Conservation (phyloP, 2,888 invertebrate genomes). For the Drosophila rellima region DNA sequence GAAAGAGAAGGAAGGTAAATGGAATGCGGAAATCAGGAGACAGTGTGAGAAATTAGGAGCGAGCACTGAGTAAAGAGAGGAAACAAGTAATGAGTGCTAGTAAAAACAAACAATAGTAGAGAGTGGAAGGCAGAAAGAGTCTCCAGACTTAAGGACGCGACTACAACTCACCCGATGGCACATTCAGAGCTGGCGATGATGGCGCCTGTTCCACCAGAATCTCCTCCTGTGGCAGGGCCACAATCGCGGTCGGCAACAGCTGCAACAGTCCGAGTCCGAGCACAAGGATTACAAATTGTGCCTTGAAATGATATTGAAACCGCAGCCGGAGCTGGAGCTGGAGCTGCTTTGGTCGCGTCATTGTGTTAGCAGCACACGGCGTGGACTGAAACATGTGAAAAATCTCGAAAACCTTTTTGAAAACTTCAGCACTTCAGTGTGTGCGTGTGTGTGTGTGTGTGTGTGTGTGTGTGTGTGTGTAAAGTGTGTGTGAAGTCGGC, state of each 20-base stretch:
- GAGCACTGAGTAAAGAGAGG: too few relatives aligned
- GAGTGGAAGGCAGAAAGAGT: not conserved
- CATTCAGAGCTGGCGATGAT: constrained; percentile 43
- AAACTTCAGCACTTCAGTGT: constrained; percentile 43
- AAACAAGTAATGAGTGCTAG: too few relatives aligned
- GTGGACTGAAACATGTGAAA: constrained; percentile 61
- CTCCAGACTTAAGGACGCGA: too few relatives aligned
- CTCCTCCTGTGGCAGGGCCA: constrained; percentile 63
- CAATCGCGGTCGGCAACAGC: constrained; percentile 26
- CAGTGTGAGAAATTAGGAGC: too few relatives aligned
- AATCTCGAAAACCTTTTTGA: constrained; percentile 70
- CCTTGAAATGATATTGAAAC: not conserved
- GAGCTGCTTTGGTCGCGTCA: constrained; percentile 55
- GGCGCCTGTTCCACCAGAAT: constrained; percentile 42
- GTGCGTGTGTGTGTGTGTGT: constrained; percentile 13
- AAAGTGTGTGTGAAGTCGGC: constrained; percentile 12
- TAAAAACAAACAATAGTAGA: too few relatives aligned
- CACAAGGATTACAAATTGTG: constrained; percentile 19
- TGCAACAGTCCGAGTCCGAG: constrained; percentile 16
- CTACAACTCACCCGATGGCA: constrained; percentile 69
- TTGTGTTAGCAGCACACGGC: constrained; percentile 56
- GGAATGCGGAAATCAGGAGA: too few relatives aligned
- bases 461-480: constrained; percentile 13
- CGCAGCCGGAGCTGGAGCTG: constrained; percentile 18
- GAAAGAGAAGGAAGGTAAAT: too few relatives aligned